Percentiles rank a stretch among this genome's conserved stretches.
phyloP scores from a whole-genome alignment of 2,797 vertebrate genomes.

The Phrynocephalus forsythii region DNA sequence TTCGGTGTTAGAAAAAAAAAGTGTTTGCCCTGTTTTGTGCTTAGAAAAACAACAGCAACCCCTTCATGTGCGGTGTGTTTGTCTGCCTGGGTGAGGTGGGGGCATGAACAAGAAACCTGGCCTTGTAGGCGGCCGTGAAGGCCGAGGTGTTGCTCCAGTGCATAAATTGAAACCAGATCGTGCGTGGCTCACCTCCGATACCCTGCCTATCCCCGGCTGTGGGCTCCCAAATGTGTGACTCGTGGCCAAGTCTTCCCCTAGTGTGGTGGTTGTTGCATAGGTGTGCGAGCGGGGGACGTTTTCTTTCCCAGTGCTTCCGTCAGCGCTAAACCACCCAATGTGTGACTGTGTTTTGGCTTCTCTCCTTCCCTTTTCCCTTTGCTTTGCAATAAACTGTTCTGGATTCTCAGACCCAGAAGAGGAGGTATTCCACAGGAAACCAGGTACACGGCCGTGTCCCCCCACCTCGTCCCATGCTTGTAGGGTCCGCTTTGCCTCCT shows the following conservation, averaged over 20 bases:
- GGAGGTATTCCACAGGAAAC: slow-evolving; percentile 91
- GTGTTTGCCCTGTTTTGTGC: background rate
- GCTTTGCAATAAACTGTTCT: slow-evolving; percentile 67
- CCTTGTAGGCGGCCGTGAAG: background rate
- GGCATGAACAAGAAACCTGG: no score
- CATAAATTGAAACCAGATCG: background rate
- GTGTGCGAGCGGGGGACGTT: background rate
- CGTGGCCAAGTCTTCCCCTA: fast-evolving
- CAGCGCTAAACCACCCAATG: slow-evolving; percentile 12
- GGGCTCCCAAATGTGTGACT: fast-evolving
- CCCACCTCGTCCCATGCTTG: background rate
- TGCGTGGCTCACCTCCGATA: no score
- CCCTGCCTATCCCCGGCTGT: fast-evolving
- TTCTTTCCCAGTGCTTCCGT: background rate
- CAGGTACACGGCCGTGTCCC: slow-evolving; percentile 83
- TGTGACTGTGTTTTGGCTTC: slow-evolving; percentile 67
- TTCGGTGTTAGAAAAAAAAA: no score
- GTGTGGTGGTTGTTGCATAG: no score
- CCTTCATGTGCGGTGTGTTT: background rate
- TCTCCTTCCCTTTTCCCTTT: slow-evolving; percentile 74
- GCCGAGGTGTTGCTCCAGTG: background rate
- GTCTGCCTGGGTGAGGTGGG: background rate
- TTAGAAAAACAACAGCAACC: no score
- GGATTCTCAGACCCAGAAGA: slow-evolving; percentile 93
- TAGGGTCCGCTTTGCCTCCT: background rate